These are phyloP conservation scores for Dusona sp. DNA, from an alignment of 2,888 invertebrate species.

Conservation along the genomic window DNA sequence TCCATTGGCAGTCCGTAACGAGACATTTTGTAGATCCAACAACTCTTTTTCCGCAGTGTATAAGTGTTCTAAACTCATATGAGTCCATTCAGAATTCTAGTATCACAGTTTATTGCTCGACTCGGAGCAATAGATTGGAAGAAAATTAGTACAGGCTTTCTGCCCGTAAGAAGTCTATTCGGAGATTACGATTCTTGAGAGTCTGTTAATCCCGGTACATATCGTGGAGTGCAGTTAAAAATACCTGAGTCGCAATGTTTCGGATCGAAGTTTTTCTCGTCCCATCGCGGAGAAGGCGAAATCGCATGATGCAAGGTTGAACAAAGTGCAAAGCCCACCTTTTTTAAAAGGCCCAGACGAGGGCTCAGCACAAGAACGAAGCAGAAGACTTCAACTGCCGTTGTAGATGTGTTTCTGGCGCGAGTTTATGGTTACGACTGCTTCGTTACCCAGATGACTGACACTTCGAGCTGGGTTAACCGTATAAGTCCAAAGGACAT, in stretches of 20 bases:
- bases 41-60: no score
- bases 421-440: slow-evolving; percentile 47
- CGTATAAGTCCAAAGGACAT: slow-evolving; percentile 71
- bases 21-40: no score
- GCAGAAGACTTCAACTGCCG: slow-evolving; percentile 54
- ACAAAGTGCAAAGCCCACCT: slow-evolving; percentile 43
- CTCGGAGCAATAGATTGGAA: not conserved
- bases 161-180: not conserved
- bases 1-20: no score
- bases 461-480: slow-evolving; percentile 67
- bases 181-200: not conserved
- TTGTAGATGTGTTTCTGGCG: slow-evolving; percentile 44
- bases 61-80: no score
- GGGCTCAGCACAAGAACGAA: no score
- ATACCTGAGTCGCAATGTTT: slow-evolving; percentile 23
- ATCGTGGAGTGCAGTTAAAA: slow-evolving; percentile 13
- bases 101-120: no score
- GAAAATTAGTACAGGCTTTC: slow-evolving; percentile 1
- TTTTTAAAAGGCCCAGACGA: slow-evolving; percentile 44
- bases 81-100: no score
- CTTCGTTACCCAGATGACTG: slow-evolving; percentile 71
- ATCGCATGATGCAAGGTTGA: slow-evolving; percentile 64
- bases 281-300: slow-evolving; percentile 39
- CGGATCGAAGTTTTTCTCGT: slow-evolving; percentile 35
- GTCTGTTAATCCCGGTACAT: not conserved